Conservation (phyloP, 2,797 vertebrate genomes). For the Austrolebias charrua region DNA sequence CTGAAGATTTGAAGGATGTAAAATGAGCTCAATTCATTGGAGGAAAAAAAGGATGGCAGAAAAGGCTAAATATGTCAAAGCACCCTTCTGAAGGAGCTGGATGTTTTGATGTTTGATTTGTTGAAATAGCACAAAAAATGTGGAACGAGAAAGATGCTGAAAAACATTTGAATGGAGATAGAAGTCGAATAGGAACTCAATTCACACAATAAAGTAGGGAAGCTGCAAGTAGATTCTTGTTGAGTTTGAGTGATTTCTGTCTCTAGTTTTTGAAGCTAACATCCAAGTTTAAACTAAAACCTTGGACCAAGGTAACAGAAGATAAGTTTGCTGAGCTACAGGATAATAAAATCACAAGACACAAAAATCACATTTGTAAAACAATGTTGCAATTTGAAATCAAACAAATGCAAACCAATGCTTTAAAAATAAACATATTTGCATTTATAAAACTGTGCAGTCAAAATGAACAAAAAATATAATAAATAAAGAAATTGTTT, state of each 20-base stretch:
- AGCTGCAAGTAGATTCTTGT: constrained; percentile 3
- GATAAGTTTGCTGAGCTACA: neutral
- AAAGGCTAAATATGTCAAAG: no score
- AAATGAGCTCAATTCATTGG: no score
- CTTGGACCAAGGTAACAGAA: constrained; percentile 7
- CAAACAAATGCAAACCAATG: neutral
- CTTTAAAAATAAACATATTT: constrained; percentile 6
- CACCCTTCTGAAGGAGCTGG: no score
- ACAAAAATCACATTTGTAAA: neutral
- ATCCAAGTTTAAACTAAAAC: constrained; percentile 23
- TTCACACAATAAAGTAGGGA: neutral
- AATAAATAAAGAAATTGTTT: constrained; percentile 28
- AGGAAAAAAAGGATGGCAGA: no score
- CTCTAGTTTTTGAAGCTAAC: constrained; percentile 13
- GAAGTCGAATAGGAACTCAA: no score
- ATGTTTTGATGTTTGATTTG: no score
- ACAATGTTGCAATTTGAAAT: neutral
- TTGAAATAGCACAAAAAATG: no score
- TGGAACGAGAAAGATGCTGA: no score
- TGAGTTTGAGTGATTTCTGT: constrained; percentile 2
- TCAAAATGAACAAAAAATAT: neutral
- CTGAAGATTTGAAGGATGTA: no score
- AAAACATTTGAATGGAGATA: no score
- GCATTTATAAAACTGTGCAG: constrained; percentile 26
- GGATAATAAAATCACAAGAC: neutral